These are phyloP conservation scores for Trypoxylon attenuatum DNA, from an alignment of 2,888 invertebrate genomes.

Conservation along the genomic window DNA sequence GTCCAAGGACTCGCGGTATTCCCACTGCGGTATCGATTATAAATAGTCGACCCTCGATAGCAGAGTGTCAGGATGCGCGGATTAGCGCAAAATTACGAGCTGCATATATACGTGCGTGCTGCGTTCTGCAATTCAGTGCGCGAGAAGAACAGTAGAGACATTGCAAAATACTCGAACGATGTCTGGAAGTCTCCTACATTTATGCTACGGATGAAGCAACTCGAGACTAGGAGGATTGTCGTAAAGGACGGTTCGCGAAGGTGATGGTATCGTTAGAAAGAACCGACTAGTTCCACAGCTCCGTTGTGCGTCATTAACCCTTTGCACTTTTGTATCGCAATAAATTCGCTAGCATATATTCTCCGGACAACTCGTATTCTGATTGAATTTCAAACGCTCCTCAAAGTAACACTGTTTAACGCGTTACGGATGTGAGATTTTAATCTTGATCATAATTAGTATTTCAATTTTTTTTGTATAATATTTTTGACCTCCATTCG, in stretches of 20 bases:
- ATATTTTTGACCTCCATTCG: too few relatives aligned
- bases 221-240: conserved; percentile 1
- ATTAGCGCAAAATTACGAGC: conserved; percentile 7
- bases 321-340: too few relatives aligned
- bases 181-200: conserved; percentile 36
- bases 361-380: too few relatives aligned
- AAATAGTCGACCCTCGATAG: conserved; percentile 6
- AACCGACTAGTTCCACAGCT: neutral
- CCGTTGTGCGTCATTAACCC: too few relatives aligned
- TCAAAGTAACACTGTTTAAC: too few relatives aligned
- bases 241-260: conserved; percentile 16
- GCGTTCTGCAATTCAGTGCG: conserved; percentile 13
- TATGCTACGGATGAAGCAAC: conserved; percentile 37
- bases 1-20: conserved; percentile 33
- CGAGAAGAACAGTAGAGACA: conserved; percentile 17
- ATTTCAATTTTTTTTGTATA: too few relatives aligned
- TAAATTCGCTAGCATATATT: too few relatives aligned
- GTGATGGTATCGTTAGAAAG: neutral
- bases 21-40: conserved; percentile 16
- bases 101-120: neutral
- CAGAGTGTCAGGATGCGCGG: conserved; percentile 2
- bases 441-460: too few relatives aligned
- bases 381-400: too few relatives aligned
- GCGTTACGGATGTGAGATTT: too few relatives aligned
- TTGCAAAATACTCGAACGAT: conserved; percentile 49